A percentile compares a stretch with the other conserved stretches of the same genome.
Conservation (phyloP, 2,797 vertebrate species). For the Sphenopsis melanotis region DNA sequence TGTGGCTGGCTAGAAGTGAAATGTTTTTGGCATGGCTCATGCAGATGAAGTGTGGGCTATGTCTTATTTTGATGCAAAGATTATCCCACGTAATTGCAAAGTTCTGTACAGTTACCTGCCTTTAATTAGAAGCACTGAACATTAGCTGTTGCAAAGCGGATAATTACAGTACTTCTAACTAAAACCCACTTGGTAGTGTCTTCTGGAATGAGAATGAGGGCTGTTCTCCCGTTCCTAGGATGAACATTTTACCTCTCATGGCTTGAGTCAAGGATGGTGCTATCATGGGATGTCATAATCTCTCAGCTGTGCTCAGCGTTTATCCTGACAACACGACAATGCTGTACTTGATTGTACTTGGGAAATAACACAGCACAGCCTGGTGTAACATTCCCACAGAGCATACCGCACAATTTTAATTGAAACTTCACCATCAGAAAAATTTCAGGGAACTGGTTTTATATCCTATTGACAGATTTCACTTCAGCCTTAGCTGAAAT, state of each 20-base stretch:
- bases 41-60: background rate
- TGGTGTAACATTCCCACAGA: background rate
- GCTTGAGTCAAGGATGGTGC: background rate
- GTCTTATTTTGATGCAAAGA: background rate
- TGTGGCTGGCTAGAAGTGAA: background rate
- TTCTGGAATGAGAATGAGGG: constrained; percentile 22
- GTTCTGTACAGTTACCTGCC: background rate
- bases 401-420: background rate
- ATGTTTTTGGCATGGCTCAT: background rate
- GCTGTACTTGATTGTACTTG: background rate
- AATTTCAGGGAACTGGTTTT: background rate
- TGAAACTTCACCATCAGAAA: background rate
- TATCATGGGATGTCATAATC: background rate
- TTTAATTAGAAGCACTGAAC: background rate
- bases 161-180: constrained; percentile 16
- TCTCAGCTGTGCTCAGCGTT: background rate
- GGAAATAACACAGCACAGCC: background rate
- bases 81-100: background rate
- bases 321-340: background rate
- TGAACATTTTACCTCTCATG: background rate
- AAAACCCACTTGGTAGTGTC: background rate
- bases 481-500: background rate
- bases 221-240: background rate
- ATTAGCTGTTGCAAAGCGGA: background rate
- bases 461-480: background rate